Conservation (phyloP, 53 echinoderm and acorn worm species). For the Stichopus horrens region DNA sequence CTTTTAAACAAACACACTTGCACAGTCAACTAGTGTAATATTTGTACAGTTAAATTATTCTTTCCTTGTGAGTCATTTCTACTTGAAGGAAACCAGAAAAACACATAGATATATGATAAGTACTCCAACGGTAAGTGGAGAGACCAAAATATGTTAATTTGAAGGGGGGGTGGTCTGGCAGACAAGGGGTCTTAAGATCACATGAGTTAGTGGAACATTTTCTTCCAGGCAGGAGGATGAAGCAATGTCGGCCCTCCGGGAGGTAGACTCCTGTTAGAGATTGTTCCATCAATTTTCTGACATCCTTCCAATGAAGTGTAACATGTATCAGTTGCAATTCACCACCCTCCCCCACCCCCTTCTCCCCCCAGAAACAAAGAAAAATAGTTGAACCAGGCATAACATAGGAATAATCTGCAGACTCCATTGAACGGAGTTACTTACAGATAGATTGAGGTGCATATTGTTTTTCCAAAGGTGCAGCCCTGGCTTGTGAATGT, state of each 20-base stretch:
- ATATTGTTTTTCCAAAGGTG: neutral
- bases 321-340: too few species aligned
- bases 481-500: constrained; percentile 16
- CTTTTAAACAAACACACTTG: neutral
- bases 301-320: too few species aligned
- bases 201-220: too few species aligned
- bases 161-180: too few species aligned
- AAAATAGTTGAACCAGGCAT: neutral
- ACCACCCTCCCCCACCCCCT: too few species aligned
- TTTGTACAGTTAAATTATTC: constrained; percentile 48
- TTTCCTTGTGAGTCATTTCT: constrained; percentile 5
- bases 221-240: too few species aligned
- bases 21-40: constrained; percentile 43
- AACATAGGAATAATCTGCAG: neutral
- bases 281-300: too few species aligned
- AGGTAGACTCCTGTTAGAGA: too few species aligned
- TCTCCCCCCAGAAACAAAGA: neutral
- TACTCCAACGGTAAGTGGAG: too few species aligned
- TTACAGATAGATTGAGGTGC: constrained; percentile 15
- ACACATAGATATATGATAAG: neutral
- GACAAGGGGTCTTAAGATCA: too few species aligned
- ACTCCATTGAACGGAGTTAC: constrained; percentile 16
- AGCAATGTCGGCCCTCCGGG: too few species aligned
- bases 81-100: neutral
- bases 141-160: too few species aligned